Conservation (phyloP, 2,888 invertebrate genomes). For the Ophion slaviceki region DNA sequence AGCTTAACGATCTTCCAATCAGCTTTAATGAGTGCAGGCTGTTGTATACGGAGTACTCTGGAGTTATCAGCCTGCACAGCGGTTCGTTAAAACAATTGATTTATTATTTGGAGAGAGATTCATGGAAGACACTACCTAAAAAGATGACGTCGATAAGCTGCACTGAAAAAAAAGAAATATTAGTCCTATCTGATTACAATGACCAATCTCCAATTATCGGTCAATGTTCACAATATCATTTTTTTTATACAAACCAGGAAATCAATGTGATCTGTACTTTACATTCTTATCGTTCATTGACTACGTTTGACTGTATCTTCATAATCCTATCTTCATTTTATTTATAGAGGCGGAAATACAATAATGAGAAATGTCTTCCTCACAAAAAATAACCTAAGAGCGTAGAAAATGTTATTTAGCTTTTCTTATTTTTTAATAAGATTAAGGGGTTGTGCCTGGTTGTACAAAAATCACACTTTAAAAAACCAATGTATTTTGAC, state of each 20-base stretch:
- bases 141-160: not conserved
- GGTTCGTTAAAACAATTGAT: constrained; percentile 26
- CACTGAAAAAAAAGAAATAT: not conserved
- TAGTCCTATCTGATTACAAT: not conserved
- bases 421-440: not conserved
- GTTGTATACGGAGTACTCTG: constrained; percentile 14
- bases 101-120: constrained; percentile 2
- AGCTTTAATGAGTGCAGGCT: constrained; percentile 50
- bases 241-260: not conserved
- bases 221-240: not conserved
- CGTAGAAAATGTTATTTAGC: not conserved
- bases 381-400: not conserved
- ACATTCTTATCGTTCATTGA: not conserved
- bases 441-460: not conserved
- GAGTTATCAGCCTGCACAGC: constrained; percentile 12
- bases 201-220: constrained; percentile 2
- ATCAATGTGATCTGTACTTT: not conserved
- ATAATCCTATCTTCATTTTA: not conserved
- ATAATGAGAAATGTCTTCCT: not conserved
- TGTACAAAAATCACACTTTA: too few species aligned
- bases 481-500: too few species aligned
- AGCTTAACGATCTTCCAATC: constrained; percentile 57
- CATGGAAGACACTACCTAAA: not conserved
- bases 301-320: not conserved
- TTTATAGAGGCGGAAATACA: not conserved